Evolutionary conservation across 1,140 invertebrate genomes (phyloP).

Genomic region (Drosophila ohnishii): DNA sequence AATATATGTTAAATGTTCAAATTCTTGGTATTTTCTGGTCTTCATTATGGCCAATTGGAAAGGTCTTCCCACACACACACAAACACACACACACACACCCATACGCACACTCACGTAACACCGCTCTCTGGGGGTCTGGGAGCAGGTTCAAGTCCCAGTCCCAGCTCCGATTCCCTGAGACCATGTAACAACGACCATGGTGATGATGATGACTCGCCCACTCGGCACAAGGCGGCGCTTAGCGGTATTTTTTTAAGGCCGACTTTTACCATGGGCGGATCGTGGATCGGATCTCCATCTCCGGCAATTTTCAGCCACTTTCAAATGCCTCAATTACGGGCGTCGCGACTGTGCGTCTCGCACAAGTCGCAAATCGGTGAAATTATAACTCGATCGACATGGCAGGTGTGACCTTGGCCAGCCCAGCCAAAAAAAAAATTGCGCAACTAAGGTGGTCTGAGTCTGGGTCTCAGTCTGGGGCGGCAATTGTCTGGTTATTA

Average conservation of each 20-base stretch:
- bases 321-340: conserved; percentile 54
- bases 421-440: conserved; percentile 1
- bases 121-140: conserved; percentile 19
- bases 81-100: background rate
- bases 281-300: conserved; percentile 13
- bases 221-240: background rate
- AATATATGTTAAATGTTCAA: background rate
- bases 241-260: conserved; percentile 7
- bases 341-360: conserved; percentile 7
- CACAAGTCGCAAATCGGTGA: conserved; percentile 56
- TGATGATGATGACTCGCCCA: conserved; percentile 36
- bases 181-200: conserved; percentile 2
- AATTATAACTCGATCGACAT: conserved; percentile 53
- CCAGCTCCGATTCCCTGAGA: conserved; percentile 5
- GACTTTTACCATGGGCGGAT: conserved; percentile 45
- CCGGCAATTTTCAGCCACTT: conserved; percentile 42
- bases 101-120: background rate
- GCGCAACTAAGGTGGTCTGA: conserved; percentile 17
- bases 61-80: conserved; percentile 18
- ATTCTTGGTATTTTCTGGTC: conserved; percentile 2
- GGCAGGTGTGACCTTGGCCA: conserved; percentile 49
- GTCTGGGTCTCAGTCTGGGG: conserved; percentile 73
- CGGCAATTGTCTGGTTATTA: conserved; percentile 60
- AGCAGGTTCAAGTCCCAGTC: background rate
- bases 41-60: conserved; percentile 6